Base-by-base conservation (phyloP, 2,888 invertebrate genomes). In the Poecilus cupreus region DNA sequence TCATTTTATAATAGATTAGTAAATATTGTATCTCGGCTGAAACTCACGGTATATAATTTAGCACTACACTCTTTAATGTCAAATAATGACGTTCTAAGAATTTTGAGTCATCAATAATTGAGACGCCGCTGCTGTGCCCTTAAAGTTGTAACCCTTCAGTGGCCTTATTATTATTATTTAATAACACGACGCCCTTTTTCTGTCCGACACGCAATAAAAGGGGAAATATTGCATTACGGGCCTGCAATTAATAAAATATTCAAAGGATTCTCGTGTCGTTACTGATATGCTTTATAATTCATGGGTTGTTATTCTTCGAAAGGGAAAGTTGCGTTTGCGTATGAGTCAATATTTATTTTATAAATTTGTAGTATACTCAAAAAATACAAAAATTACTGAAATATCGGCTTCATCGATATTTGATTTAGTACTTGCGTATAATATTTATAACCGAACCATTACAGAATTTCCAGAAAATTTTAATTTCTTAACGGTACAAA, bases 201-300 rank as follows among this genome's bases (percentile, higher is more conserved):
- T 54, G 11, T 3, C 32, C 32, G 54, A 18, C 54, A 54, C 10
- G 60, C 32, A 60, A 60, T 60, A 60, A 60, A 60, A 60, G 32
- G 46, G 60, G 60, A 26, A 60, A 60, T 60, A 60, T 60, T 60
- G 60, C n/a, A 16, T 32, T 60, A 60, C 32, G 32, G 24, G 5
- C 60, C 32, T n/a, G n/a, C 60, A 32, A 60, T 26, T 60, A 32
- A 60, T 60, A 32, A 60, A 60, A 32, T 60, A 60, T 60, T 60
- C 60, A 60, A 10, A 26, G 32, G 60, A 60, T 60, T 60, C 16
- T 60, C 60, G 32, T 60, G 16, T 60, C 60, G 60, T 26, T 32
- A 60, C 60, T 32, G 60, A 60, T 60, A 60, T 32, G 60, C 5
- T 60, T n/a, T 13, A 60, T 60, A 18, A 51, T 51, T 51, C 18